phyloP scores from a whole-genome alignment of 2,113 vertebrate species.

The Salvelinus fontinalis region DNA sequence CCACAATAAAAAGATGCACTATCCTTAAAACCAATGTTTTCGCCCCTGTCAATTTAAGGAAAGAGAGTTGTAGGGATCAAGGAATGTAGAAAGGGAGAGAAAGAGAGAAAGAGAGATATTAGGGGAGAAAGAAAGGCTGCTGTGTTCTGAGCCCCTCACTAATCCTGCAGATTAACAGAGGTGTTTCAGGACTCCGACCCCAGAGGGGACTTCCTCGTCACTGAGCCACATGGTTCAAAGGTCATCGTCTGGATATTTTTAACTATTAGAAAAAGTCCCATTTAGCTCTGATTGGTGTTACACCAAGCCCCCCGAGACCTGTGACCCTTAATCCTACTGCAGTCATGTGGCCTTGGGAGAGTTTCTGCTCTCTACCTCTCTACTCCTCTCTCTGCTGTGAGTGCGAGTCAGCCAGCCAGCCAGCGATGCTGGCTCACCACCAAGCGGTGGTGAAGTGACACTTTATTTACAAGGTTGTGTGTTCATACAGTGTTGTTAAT shows the following conservation, averaged over 20 bases:
- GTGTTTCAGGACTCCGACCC: constrained; percentile 37
- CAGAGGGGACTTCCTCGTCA: constrained; percentile 54
- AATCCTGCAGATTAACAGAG: constrained; percentile 28
- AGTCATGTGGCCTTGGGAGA: constrained; percentile 55
- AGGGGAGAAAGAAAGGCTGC: constrained; percentile 1
- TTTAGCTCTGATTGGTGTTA: constrained; percentile 65
- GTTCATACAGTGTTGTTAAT: no score
- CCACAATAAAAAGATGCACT: background rate
- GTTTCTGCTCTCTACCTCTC: constrained; percentile 25
- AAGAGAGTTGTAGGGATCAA: background rate
- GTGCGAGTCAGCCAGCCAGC: background rate
- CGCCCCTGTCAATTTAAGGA: constrained; percentile 39
- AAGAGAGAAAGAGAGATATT: constrained; percentile 29
- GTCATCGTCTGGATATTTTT: constrained; percentile 78
- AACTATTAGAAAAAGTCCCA: constrained; percentile 61
- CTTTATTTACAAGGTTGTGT: no score
- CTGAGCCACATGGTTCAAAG: constrained; percentile 51
- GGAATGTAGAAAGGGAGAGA: background rate
- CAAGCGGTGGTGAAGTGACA: no score
- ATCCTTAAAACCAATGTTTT: constrained; percentile 34
- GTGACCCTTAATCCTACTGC: constrained; percentile 58
- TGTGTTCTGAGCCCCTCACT: background rate
- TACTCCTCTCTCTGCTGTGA: background rate
- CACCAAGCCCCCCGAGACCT: constrained; percentile 53
- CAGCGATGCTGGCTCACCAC: no score